A percentile compares a stretch with the other conserved stretches of the same genome.
Evolutionary conservation across 2,888 invertebrate genomes (phyloP).

Genomic region (Cerastis rubricosa): DNA sequence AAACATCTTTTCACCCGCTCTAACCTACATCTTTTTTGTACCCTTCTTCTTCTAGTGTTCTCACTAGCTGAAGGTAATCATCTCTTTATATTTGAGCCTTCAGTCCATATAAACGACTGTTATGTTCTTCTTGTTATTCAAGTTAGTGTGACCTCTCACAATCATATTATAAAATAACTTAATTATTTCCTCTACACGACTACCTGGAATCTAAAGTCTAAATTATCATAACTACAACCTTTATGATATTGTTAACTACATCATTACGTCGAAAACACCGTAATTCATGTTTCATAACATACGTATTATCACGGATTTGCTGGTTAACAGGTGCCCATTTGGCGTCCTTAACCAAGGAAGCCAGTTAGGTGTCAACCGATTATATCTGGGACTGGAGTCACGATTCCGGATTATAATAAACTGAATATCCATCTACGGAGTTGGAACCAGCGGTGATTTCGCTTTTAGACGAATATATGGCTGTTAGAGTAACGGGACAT

Average conservation of each 20-base stretch:
- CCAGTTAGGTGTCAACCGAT: conserved; percentile 65
- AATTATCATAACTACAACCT: conserved; percentile 20
- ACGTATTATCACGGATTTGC: conserved; percentile 49
- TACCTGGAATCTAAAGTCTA: conserved; percentile 16
- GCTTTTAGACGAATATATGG: conserved; percentile 55
- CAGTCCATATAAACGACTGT: not conserved
- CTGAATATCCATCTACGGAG: conserved; percentile 67
- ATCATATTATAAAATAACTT: conserved; percentile 16
- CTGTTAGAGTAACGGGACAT: conserved; percentile 52
- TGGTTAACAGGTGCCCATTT: conserved; percentile 59
- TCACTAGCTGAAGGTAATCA: not conserved
- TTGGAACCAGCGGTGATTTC: conserved; percentile 57
- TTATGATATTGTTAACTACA: conserved; percentile 36
- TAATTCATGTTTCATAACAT: conserved; percentile 52
- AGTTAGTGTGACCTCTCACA: not conserved
- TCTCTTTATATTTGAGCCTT: not conserved
- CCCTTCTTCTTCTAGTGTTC: not conserved
- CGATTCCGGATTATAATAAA: conserved; percentile 72
- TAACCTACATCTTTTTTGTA: not conserved
- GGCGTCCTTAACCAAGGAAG: conserved; percentile 63
- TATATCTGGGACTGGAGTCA: conserved; percentile 69
- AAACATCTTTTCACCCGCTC: not conserved
- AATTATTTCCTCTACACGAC: conserved; percentile 9
- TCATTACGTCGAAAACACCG: conserved; percentile 48
- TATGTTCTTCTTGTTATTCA: conserved; percentile 3